Base-by-base conservation (phyloP, 2,888 invertebrate genomes). In the Caenorhabditis japonica region DNA sequence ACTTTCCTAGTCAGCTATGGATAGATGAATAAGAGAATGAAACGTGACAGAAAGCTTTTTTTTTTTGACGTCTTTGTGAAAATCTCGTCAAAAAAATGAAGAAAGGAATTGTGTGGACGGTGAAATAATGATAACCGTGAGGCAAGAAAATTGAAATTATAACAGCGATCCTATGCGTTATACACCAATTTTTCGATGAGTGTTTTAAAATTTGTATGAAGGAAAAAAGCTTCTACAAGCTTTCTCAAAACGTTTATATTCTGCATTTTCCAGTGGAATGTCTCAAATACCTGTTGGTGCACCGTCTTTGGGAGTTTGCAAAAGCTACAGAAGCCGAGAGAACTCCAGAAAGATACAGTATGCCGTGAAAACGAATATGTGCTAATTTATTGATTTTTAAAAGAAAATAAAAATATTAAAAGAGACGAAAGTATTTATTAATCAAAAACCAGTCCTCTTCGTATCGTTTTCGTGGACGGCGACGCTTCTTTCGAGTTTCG, bases 221-320 rank as follows among this genome's bases (percentile, higher is more conserved):
- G 33, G 33, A 33, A 36, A 3, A 15, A 33, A 19, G 19, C 21
- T 34, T 4, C 30, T 25, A 1, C 5, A 2, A 23, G 25, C n/a
- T 3, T 4, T 34, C 15, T 21, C 2, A 3, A 23, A 47, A 19
- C 21, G 21, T 19, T 46, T 23, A n/a, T n/a, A n/a, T n/a, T n/a
- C n/a, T n/a, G n/a, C 27, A n/a, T 10, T 30, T 51, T 60, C 43
- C 51, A 61, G 55, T 64, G 10, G 64, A 64, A 47, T 64, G 47
- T 25, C n/a, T 64, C 3, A 64, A 64, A 19, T 64, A 64, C 34
- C 7, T 56, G 3, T 46, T 64, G 33, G 64, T 64, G 25, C 64
- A 64, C 34, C 64, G 64, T 34, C 41, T 64, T 15, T 64, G 64
- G 64, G 55, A 64, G 36, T 64, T 56, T 23, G 64, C 64, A 10